Percentiles rank a stretch among this genome's conserved stretches.
Conservation (phyloP, 2,888 invertebrate species). For the Polydesmus complanatus region DNA sequence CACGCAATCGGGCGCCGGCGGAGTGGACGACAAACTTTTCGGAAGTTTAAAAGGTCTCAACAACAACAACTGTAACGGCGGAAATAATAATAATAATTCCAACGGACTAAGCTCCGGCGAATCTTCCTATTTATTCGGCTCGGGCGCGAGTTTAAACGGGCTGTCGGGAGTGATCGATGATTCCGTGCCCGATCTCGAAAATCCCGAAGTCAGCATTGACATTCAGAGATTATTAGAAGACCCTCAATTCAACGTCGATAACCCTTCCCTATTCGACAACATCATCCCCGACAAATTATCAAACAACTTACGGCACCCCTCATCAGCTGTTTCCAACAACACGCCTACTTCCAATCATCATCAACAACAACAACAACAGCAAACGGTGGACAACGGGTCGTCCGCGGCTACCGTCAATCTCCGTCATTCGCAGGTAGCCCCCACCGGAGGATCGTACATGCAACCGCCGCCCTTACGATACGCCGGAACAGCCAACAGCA, state of each 20-base stretch:
- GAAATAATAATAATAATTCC: too few species aligned
- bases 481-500: neutral
- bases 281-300: constrained; percentile 40
- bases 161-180: constrained; percentile 19
- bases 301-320: constrained; percentile 26
- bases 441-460: constrained; percentile 13
- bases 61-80: neutral
- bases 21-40: constrained; percentile 7
- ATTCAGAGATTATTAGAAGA: constrained; percentile 85
- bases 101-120: too few species aligned
- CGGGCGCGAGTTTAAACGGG: neutral
- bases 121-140: neutral
- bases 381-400: too few species aligned
- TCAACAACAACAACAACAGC: neutral
- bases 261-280: constrained; percentile 71
- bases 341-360: constrained; percentile 1
- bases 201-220: constrained; percentile 82
- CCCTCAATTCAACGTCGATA: constrained; percentile 49
- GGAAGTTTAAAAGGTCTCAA: neutral
- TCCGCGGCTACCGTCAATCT: neutral
- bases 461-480: neutral
- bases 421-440: constrained; percentile 1
- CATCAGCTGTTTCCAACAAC: constrained; percentile 7
- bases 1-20: constrained; percentile 35
- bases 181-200: constrained; percentile 58